Conservation (phyloP, 2,888 invertebrate species). For the Galeruca laticollis region DNA sequence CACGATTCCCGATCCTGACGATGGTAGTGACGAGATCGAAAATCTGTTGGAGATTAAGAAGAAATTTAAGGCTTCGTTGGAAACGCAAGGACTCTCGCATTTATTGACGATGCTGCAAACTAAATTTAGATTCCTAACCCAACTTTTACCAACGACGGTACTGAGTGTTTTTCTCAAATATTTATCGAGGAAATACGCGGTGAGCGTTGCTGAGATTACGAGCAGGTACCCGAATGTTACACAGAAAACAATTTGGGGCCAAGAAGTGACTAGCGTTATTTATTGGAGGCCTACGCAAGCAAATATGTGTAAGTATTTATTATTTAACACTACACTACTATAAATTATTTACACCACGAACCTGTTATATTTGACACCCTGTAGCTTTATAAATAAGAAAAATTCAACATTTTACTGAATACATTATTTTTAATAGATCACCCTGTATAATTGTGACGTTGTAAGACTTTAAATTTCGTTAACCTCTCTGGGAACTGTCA, state of each 20-base stretch:
- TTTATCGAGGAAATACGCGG: constrained; percentile 76
- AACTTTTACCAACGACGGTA: constrained; percentile 73
- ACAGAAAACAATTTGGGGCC: constrained; percentile 75
- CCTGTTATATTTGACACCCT: too few relatives aligned
- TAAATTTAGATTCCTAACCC: constrained; percentile 72
- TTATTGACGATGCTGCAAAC: constrained; percentile 69
- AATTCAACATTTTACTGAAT: too few relatives aligned
- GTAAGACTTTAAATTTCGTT: too few relatives aligned
- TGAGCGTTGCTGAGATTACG: constrained; percentile 75
- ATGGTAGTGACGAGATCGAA: constrained; percentile 57
- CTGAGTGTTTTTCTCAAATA: constrained; percentile 73
- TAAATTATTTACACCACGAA: not conserved
- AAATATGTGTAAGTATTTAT: constrained; percentile 74
- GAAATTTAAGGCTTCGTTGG: constrained; percentile 65
- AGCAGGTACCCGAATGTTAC: constrained; percentile 62
- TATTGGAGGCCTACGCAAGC: constrained; percentile 84
- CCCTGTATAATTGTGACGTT: too few relatives aligned
- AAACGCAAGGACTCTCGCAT: constrained; percentile 70
- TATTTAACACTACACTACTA: too few relatives aligned
- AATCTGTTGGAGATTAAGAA: constrained; percentile 64
- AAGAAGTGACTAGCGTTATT: constrained; percentile 73
- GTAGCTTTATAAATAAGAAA: too few relatives aligned
- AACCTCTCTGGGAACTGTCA: too few relatives aligned
- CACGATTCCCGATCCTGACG: constrained; percentile 68
- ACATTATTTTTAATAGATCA: too few relatives aligned